Evolutionary conservation across 2,797 vertebrate genomes (phyloP), one percentile per base, ranked within the genome.

Genomic region (Rachycentron canadum): DNA sequence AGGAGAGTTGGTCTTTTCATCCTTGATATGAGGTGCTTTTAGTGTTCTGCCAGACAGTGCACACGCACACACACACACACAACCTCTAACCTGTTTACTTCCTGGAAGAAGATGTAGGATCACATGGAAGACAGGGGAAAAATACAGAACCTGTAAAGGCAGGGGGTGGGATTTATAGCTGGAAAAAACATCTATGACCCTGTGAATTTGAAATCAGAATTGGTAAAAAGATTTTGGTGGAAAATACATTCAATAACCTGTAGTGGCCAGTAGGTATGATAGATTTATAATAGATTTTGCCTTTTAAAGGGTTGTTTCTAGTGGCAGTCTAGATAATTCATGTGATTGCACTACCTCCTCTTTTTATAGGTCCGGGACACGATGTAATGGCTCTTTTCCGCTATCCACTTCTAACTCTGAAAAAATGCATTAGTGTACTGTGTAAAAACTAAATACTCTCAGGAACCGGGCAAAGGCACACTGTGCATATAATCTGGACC

Each of bases 1-100:
- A 88, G 90, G 59, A 79, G 58, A 83, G 40, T 43, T 64, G 25
- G 62, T 88, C 83, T 88, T 91, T 91, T 91, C 83, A 91, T 92
- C 90, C 68, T 77, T 79, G 53, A 84, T 86, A 74, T 79, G 79
- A 83, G 64, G 34, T 56, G 77, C 76, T 90, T 85, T 86, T 65
- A 76, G 73, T 85, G 60, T 81, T 78, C 67, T 63, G 73, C 69
- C 69, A 88, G 70, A 79, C 64, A 72, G 23, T 69, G 26, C 47
- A 49, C 45, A 26, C 30, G 9, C 47, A 41, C 58, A 49, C 49
- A 78, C 60, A 55, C 57, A 62, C 73, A 34, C 65, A 56, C 58
- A 69, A 71, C 25, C 43, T 67, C 65, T 60, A 85, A 85, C 83
- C 80, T 86, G 83, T 88, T 76, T 85, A 89, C 88, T 83, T 91